Evolutionary conservation across 2,888 invertebrate species (phyloP).

Genomic region (Brenthis hecate): DNA sequence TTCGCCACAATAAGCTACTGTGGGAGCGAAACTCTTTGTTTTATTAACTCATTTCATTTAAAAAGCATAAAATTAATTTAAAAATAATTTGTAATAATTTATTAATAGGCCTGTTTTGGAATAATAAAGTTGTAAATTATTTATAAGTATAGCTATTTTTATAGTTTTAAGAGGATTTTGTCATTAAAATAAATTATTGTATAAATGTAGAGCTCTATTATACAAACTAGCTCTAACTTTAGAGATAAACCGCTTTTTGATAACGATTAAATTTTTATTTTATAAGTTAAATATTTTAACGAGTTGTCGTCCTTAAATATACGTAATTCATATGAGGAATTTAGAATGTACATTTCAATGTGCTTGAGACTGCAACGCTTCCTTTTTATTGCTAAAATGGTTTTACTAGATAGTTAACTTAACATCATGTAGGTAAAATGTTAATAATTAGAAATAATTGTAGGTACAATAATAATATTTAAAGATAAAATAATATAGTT

Average conservation of each 20-base stretch:
- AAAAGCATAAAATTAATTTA: constrained; percentile 33
- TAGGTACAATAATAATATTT: no score
- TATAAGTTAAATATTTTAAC: background rate
- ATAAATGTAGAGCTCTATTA: background rate
- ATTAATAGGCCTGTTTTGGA: constrained; percentile 5
- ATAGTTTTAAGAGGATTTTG: constrained; percentile 13
- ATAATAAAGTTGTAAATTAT: constrained; percentile 9
- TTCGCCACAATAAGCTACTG: constrained; percentile 50
- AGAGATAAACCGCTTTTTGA: no score
- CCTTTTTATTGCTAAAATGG: background rate
- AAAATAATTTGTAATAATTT: constrained; percentile 26
- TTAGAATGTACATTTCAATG: constrained; percentile 7
- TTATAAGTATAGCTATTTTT: background rate
- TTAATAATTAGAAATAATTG: no score
- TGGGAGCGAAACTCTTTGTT: constrained; percentile 44
- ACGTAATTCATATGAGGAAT: constrained; percentile 7
- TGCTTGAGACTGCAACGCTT: background rate
- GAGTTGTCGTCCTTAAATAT: background rate
- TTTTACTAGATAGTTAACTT: background rate
- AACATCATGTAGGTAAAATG: no score
- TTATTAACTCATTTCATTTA: constrained; percentile 36
- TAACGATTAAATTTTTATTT: background rate
- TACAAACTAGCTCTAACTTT: background rate
- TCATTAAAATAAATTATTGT: background rate
- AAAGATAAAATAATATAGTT: no score